These are phyloP conservation scores for Nomada lathburiana DNA, from an alignment of 2,888 invertebrate genomes.

Conservation along the genomic window DNA sequence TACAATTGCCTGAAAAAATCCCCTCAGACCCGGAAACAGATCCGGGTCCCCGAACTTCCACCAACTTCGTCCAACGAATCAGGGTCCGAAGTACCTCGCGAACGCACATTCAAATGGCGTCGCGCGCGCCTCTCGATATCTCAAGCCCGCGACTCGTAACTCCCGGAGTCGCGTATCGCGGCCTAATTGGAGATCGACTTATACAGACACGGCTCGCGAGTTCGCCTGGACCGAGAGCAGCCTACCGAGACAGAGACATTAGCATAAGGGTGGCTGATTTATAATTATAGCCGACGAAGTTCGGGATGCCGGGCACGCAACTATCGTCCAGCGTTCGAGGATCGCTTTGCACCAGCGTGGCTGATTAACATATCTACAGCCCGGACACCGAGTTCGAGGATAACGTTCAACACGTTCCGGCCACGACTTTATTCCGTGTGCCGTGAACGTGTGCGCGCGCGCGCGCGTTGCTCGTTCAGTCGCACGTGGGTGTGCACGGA, in stretches of 20 bases:
- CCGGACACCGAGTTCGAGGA: conserved; percentile 65
- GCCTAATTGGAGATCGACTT: conserved; percentile 62
- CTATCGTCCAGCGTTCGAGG: conserved; percentile 61
- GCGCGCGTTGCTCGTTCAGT: not conserved
- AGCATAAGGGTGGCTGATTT: conserved; percentile 76
- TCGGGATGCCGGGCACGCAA: conserved; percentile 75
- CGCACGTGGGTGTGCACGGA: conserved; percentile 54
- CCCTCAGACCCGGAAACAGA: not conserved
- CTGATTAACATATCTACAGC: conserved; percentile 76
- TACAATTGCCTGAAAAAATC: not conserved
- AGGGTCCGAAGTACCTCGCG: not conserved
- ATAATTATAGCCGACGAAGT: conserved; percentile 71
- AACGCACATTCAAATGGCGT: not conserved
- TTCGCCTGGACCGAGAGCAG: conserved; percentile 31
- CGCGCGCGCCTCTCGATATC: not conserved
- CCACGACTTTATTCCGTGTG: conserved; percentile 61
- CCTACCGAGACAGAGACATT: conserved; percentile 63
- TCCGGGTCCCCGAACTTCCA: not conserved
- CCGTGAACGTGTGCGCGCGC: conserved; percentile 41
- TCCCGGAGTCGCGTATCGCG: conserved; percentile 49
- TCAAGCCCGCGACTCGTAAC: conserved; percentile 28
- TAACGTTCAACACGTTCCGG: conserved; percentile 63
- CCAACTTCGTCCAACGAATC: not conserved
- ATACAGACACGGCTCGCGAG: conserved; percentile 11
- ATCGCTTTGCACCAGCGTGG: conserved; percentile 64